These are phyloP conservation scores for Indicator indicator DNA, from an alignment of 2,113 vertebrate species.

Conservation along the genomic window DNA sequence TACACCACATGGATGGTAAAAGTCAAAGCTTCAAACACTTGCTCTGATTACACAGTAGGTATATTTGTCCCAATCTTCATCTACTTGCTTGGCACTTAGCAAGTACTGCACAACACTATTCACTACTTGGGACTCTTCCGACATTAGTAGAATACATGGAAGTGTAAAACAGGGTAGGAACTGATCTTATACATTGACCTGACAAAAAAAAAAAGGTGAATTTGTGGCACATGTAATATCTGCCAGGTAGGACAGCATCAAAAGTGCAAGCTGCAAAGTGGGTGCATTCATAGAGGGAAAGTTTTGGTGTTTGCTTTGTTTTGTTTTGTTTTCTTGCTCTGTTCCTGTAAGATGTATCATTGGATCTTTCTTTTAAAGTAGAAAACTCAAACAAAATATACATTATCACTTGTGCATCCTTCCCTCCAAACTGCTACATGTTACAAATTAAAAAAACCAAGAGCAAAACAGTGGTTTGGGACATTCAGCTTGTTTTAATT, in stretches of 20 bases:
- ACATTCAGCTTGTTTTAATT: neutral
- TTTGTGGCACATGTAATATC: neutral
- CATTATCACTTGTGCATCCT: neutral
- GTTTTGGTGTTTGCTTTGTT: neutral
- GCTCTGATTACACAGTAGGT: neutral
- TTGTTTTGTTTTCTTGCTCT: neutral
- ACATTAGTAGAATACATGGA: neutral
- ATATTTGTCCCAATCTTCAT: neutral
- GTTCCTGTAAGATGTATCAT: neutral
- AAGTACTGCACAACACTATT: neutral
- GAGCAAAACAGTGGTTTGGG: neutral
- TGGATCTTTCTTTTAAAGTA: neutral
- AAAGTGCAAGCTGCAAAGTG: neutral
- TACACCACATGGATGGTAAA: neutral
- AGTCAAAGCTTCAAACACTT: neutral
- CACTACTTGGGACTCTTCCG: neutral
- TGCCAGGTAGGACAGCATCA: neutral
- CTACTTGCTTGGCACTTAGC: neutral
- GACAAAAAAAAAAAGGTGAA: neutral
- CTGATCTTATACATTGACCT: neutral
- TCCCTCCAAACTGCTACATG: neutral
- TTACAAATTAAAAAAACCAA: neutral
- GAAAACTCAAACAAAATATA: neutral
- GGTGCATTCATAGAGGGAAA: neutral
- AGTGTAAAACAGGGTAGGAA: neutral